These are phyloP conservation scores for Anorthoa munda DNA, from an alignment of 2,888 invertebrate species.

Conservation along the genomic window DNA sequence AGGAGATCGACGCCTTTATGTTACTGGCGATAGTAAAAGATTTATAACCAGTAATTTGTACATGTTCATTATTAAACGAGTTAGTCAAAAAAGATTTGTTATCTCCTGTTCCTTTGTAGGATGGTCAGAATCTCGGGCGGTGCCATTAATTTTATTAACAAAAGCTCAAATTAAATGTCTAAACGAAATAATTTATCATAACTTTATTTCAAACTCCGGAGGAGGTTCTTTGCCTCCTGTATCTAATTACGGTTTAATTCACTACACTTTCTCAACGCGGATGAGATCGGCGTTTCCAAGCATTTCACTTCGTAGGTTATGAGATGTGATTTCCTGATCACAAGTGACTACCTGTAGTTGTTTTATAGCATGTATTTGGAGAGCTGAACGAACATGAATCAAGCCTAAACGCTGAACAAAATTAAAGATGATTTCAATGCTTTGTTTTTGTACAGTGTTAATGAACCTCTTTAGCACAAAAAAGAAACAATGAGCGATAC, in stretches of 20 bases:
- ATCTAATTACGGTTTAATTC: slow-evolving; percentile 19
- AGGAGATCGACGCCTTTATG: slow-evolving; percentile 46
- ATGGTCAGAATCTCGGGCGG: slow-evolving; percentile 33
- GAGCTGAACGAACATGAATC: slow-evolving; percentile 16
- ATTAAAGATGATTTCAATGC: slow-evolving; percentile 48
- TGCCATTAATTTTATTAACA: slow-evolving; percentile 59
- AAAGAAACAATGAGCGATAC: slow-evolving; percentile 61
- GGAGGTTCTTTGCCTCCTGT: slow-evolving; percentile 8
- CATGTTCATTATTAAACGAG: slow-evolving; percentile 46
- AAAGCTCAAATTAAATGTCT: slow-evolving; percentile 53
- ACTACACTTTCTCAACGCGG: slow-evolving; percentile 21
- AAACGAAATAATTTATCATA: slow-evolving; percentile 52
- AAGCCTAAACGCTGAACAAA: slow-evolving; percentile 40
- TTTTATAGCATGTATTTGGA: slow-evolving; percentile 1
- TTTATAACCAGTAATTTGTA: slow-evolving; percentile 54
- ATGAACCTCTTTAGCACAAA: slow-evolving; percentile 63
- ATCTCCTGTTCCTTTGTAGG: slow-evolving; percentile 49
- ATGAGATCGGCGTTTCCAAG: slow-evolving; percentile 12
- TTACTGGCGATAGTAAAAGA: slow-evolving; percentile 46
- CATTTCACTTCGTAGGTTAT: slow-evolving; percentile 1
- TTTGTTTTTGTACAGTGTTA: slow-evolving; percentile 62
- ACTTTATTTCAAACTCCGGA: slow-evolving; percentile 29
- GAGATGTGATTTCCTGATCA: slow-evolving; percentile 1
- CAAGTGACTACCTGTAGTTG: not conserved
- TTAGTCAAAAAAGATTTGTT: slow-evolving; percentile 48